Conservation (phyloP, 1,140 invertebrate genomes). For the Calephelis nemesis region DNA sequence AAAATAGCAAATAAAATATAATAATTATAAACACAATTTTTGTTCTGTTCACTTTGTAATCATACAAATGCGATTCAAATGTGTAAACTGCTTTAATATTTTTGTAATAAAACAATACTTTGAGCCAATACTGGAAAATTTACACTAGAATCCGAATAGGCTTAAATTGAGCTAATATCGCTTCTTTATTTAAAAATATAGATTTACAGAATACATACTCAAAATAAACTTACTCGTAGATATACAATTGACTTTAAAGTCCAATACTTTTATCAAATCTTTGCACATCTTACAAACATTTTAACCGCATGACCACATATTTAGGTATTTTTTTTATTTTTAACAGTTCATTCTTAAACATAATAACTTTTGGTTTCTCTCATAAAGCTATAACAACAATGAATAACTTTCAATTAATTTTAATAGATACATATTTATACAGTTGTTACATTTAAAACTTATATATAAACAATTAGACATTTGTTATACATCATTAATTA, state of each 20-base stretch:
- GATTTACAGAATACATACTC: background rate
- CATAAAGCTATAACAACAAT: slow-evolving; percentile 77
- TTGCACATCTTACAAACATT: background rate
- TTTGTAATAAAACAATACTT: slow-evolving; percentile 57
- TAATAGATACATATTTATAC: slow-evolving; percentile 49
- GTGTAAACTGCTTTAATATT: slow-evolving; percentile 42
- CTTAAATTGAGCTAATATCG: slow-evolving; percentile 30
- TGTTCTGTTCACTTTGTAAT: background rate
- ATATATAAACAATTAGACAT: slow-evolving; percentile 29
- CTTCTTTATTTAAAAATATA: slow-evolving; percentile 16
- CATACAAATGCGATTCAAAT: slow-evolving; percentile 16
- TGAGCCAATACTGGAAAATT: slow-evolving; percentile 69
- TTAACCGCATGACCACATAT: background rate
- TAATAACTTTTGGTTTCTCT: slow-evolving; percentile 75
- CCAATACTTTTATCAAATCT: slow-evolving; percentile 1
- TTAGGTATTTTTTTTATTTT: slow-evolving; percentile 7
- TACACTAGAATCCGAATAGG: slow-evolving; percentile 30
- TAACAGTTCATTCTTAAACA: slow-evolving; percentile 46
- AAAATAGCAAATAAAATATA: background rate
- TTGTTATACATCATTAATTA: slow-evolving; percentile 43
- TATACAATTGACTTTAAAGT: slow-evolving; percentile 7
- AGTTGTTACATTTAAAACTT: slow-evolving; percentile 48
- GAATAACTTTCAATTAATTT: slow-evolving; percentile 54
- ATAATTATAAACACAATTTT: no score
- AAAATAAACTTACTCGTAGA: background rate